Base-by-base conservation (phyloP, 2,113 vertebrate genomes). In the Tylochromis polylepis region DNA sequence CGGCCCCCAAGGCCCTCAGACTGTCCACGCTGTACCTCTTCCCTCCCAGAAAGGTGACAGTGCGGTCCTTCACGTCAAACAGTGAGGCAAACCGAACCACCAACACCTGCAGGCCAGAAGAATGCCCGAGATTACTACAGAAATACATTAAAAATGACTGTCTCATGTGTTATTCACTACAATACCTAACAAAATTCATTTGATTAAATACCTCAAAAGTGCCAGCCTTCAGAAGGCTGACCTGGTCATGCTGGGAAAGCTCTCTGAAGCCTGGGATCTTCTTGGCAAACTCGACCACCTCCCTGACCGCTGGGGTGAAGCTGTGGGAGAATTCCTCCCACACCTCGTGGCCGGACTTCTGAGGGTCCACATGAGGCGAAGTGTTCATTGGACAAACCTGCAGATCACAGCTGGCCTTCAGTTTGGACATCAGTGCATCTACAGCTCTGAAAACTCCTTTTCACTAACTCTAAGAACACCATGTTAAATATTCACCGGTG, bases 241-340 rank as follows among this genome's bases (percentile, higher is more conserved):
- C 97, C 94, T 99, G 98, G 95, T 99, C 98, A 0, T 97, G 98
- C 87, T 99, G 98, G 4, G 97, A 97, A 87, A 99, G 97, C 85
- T 99, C 98, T 93, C 96, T 96, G 95, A 99, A 99, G 58, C 98
- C 98, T 0, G 98, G 98, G 91, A 99, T 97, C 82, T 98, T 97
- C 92, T 99, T 99, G 89, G 98, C 98, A 29, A 99, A 99, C 89
- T 99, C 98, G 89, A 99, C 98, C 90, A 99, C 98, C 95, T 99
- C 98, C 87, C 98, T 97, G 85, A 99, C 98, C 0, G 98, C 98
- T 0, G 98, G 98, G 16, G 98, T 99, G 95, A 99, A 99, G 93
- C 98, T 99, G 96, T 98, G 96, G 11, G 98, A 98, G 93, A 99
- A 99, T 91, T 99, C 98, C 95, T 98, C 97, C 98, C 98, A 99